Conservation (phyloP, 37 sponge, comb jelly and placozoan genomes). For the Ianthella basta region DNA sequence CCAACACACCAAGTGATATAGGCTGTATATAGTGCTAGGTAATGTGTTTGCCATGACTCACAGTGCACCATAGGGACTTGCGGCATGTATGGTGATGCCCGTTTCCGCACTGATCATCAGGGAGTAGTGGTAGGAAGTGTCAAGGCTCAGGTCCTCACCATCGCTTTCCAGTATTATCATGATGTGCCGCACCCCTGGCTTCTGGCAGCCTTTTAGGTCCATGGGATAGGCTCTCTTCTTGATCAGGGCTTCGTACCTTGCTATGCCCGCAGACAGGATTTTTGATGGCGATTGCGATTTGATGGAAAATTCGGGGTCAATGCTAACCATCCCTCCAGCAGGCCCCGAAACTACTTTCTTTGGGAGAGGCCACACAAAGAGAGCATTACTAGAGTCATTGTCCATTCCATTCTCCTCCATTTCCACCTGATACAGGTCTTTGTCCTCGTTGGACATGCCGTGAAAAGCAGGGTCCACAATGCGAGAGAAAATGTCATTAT, state of each 20-base stretch:
- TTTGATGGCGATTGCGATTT: not conserved
- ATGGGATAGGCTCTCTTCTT: not conserved
- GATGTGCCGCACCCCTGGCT: conserved; percentile 14
- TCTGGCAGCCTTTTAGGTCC: not conserved
- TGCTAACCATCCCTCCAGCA: not conserved
- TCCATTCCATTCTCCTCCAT: too few species aligned
- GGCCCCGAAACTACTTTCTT: not conserved
- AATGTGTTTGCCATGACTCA: too few species aligned
- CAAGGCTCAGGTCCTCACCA: not conserved
- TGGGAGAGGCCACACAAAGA: conserved; percentile 25
- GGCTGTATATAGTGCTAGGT: too few species aligned
- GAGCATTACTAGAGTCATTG: too few species aligned
- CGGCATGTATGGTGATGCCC: conserved; percentile 10
- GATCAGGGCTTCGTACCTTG: conserved; percentile 1
- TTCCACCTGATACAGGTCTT: too few species aligned
- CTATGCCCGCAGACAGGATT: not conserved
- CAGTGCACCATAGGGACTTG: conserved; percentile 26
- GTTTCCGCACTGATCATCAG: conserved; percentile 7
- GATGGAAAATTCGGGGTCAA: conserved; percentile 19
- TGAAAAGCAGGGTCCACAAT: too few species aligned
- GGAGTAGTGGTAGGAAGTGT: conserved; percentile 20
- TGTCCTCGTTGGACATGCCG: too few species aligned
- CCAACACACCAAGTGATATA: too few species aligned
- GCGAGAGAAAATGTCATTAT: too few species aligned
- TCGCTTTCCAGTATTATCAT: conserved; percentile 11